These are phyloP conservation scores for Dexiosoma caninum DNA, from an alignment of 2,888 invertebrate species.

Conservation along the genomic window DNA sequence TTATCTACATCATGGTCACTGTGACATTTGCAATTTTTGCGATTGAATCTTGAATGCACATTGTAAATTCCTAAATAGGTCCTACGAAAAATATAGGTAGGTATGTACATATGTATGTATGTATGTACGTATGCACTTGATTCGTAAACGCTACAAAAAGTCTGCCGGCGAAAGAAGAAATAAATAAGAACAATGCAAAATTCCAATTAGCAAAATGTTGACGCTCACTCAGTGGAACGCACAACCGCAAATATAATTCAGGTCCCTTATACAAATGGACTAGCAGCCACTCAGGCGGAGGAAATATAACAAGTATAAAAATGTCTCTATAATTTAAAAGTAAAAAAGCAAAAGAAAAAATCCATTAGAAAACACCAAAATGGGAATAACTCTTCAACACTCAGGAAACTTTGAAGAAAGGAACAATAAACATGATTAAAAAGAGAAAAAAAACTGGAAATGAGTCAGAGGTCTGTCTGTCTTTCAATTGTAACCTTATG, in stretches of 20 bases:
- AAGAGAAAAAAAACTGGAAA: not conserved
- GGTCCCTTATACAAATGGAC: not conserved
- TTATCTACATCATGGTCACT: no score
- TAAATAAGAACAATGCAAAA: not conserved
- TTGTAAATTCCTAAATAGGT: no score
- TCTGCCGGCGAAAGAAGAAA: not conserved
- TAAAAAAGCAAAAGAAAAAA: not conserved
- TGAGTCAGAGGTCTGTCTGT: constrained; percentile 9
- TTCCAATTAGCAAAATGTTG: constrained; percentile 45
- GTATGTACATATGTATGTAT: no score
- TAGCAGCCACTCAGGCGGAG: not conserved
- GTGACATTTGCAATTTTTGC: no score
- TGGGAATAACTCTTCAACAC: not conserved
- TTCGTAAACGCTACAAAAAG: not conserved
- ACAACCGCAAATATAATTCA: constrained; percentile 7
- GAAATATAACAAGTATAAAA: not conserved
- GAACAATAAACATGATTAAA: not conserved
- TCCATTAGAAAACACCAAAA: not conserved
- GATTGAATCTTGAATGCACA: no score
- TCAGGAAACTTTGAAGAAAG: not conserved
- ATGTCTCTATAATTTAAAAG: not conserved
- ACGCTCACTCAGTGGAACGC: constrained; percentile 44
- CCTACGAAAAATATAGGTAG: no score
- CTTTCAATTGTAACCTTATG: not conserved
- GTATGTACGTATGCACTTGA: no score